A percentile compares a stretch with the other conserved stretches of the same genome.
Conservation (phyloP, 2,888 invertebrate genomes). For the Agapetus fuscipes region DNA sequence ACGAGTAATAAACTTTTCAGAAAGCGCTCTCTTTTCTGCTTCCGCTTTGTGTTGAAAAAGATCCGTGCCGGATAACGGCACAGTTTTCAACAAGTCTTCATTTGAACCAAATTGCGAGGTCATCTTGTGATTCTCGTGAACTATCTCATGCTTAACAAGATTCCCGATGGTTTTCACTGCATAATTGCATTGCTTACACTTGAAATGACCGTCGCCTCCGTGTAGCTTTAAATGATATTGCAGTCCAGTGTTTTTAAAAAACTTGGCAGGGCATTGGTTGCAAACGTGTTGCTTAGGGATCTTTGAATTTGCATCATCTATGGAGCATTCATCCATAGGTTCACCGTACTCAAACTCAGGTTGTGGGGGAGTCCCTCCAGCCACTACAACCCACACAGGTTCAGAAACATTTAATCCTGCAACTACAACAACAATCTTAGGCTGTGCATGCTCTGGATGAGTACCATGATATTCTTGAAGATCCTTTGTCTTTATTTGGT, state of each 20-base stretch:
- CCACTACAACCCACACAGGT: conserved; percentile 37
- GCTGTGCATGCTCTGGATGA: conserved; percentile 55
- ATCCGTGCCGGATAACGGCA: conserved; percentile 56
- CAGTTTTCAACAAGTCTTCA: conserved; percentile 42
- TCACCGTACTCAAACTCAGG: too few species aligned
- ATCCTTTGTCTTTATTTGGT: conserved; percentile 66
- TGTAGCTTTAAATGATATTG: conserved; percentile 61
- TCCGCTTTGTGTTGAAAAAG: conserved; percentile 54
- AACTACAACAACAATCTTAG: conserved; percentile 41
- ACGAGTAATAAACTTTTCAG: conserved; percentile 41
- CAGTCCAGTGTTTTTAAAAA: conserved; percentile 60
- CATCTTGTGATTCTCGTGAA: conserved; percentile 36
- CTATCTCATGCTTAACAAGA: conserved; percentile 53
- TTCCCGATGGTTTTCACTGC: conserved; percentile 59
- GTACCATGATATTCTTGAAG: conserved; percentile 55
- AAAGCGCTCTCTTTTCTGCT: conserved; percentile 43
- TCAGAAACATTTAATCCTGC: conserved; percentile 26
- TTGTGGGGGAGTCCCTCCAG: neutral
- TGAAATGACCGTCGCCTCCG: conserved; percentile 52
- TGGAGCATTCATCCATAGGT: too few species aligned
- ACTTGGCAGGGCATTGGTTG: conserved; percentile 61
- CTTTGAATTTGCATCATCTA: neutral
- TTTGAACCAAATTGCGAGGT: conserved; percentile 34
- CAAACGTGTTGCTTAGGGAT: conserved; percentile 37
- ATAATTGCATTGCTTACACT: conserved; percentile 63